Base-by-base conservation (phyloP, 2,888 invertebrate species). In the Amphipyra tragopoginis region DNA sequence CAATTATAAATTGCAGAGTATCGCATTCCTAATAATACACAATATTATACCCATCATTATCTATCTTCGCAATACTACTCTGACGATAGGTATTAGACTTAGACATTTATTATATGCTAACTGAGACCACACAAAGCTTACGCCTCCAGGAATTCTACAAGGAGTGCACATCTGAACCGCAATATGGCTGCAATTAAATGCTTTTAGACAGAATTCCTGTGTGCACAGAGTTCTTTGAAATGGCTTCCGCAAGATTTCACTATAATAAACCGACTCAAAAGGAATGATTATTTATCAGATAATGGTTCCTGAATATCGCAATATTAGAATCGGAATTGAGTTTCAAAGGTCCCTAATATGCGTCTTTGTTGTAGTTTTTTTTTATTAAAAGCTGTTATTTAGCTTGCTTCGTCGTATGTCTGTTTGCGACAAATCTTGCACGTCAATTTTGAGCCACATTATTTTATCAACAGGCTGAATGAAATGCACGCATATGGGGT, bases 161-260 rank as follows among this genome's bases (percentile, higher is more conserved):
- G 2, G 15, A 48, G 26, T 8, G 7, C 40, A 21, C 21, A 40
- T 45, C 40, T 36, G 15, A 33, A 39, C 14, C 33, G 38, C 56
- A 58, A 53, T 43, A 69, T 43, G 58, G 51, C 40, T 8, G 54
- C 67, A 55, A 72, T 72, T 58, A 65, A 71, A 54, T 54, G 34
- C 58, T 50, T 52, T 48, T 54, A 63, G n/a, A 36, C 8, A 40
- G 66, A 44, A 66, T 40, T 40, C 29, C 51, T 51, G 36, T 58
- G 26, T 43, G 72, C 43, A 7, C 21, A 54, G 3, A 5, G 8
- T 43, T 21, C 69, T 69, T 72, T 72, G 65, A 72, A 48, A 58
- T 58, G 34, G 43, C 47, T 69, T 58, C 58, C 14, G 42, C 45
- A 11, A 45, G 36, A 40, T 48, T 14, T 13, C 26, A 29, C 4